These are phyloP conservation scores for Syritta pipiens DNA, from an alignment of 2,888 invertebrate species.

Conservation along the genomic window DNA sequence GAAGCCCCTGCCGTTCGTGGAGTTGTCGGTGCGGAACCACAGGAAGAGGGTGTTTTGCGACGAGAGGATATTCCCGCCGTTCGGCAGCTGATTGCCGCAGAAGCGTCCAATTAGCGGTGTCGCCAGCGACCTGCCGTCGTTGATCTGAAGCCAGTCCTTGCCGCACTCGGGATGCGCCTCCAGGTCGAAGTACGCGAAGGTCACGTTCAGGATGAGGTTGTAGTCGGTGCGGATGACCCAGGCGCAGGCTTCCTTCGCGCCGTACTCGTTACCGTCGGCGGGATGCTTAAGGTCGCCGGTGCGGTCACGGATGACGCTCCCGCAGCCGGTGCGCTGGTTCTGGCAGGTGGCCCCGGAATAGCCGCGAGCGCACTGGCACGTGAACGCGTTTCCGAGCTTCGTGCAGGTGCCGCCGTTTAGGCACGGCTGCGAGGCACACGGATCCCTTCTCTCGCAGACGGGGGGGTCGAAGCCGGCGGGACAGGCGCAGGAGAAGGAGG, in stretches of 20 bases:
- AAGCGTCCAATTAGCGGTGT: slow-evolving; percentile 87
- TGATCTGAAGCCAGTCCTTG: slow-evolving; percentile 88
- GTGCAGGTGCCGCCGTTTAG: slow-evolving; percentile 90
- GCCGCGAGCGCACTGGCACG: slow-evolving; percentile 85
- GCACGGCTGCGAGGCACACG: slow-evolving; percentile 88
- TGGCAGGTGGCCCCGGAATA: slow-evolving; percentile 86
- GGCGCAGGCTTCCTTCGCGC: slow-evolving; percentile 85
- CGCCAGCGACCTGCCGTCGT: slow-evolving; percentile 89
- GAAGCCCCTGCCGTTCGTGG: slow-evolving; percentile 84
- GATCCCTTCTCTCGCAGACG: slow-evolving; percentile 82
- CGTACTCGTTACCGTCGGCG: slow-evolving; percentile 80
- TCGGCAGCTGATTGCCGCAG: slow-evolving; percentile 87
- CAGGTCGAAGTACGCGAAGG: slow-evolving; percentile 88
- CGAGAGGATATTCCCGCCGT: slow-evolving; percentile 85
- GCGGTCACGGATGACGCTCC: slow-evolving; percentile 80
- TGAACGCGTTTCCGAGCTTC: no score
- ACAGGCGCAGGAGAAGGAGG: slow-evolving; percentile 75
- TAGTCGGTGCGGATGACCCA: slow-evolving; percentile 87
- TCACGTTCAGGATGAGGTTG: slow-evolving; percentile 87
- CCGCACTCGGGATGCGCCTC: slow-evolving; percentile 81
- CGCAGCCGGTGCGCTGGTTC: slow-evolving; percentile 82
- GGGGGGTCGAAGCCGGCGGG: slow-evolving; percentile 79
- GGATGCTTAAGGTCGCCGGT: slow-evolving; percentile 85
- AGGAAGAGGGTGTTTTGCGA: slow-evolving; percentile 88
- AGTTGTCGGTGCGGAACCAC: slow-evolving; percentile 88